Base-by-base conservation (phyloP, 2,888 invertebrate species). In the Philopedon plagiatum region DNA sequence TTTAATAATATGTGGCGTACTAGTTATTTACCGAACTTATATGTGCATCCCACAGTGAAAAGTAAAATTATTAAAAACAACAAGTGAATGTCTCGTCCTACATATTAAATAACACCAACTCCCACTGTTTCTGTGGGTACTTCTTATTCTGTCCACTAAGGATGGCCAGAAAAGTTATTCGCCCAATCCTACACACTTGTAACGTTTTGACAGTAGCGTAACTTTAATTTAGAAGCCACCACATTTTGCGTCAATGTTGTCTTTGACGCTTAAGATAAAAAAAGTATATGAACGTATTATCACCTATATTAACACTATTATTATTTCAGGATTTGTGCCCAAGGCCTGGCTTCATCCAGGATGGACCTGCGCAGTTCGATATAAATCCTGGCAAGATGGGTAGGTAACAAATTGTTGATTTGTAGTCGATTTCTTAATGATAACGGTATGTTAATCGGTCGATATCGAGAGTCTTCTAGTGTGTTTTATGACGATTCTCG, bases 311-410 rank as follows among this genome's bases (percentile, higher is more conserved):
- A n/a, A n/a, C n/a, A n/a, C 7, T 21, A 9, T 44, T 21, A 13
- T 41, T 15, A 5, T 89, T 88, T 34, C 88, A 94, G 94, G 94
- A 94, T 81, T 87, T 94, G 69, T 92, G 91, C 81, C 86, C 89
- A 63, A 91, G 93, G 77, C 94, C 95, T 0, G 90, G 92, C 64
- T 95, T 95, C 83, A 91, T 94, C n/a, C 89, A 90, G 81, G 93
- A 94, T 86, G 91, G 92, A 46, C 90, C 91, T 7, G 90, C 93
- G 44, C 92, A 92, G 63, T 95, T 96, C 83, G 96, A 96, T 84
- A 93, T 96, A 57, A 89, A 91, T 39, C 92, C 95, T 0, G 96
- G 97, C 8, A 95, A 95, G 89, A 91, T 96, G 88, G 97, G 95
- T 94, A 86, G 90, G 91, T 46, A 5, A 23, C 2, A n/a, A 11